These are phyloP conservation scores for Melinaea marsaeus DNA, from an alignment of 2,888 invertebrate species.

Conservation along the genomic window DNA sequence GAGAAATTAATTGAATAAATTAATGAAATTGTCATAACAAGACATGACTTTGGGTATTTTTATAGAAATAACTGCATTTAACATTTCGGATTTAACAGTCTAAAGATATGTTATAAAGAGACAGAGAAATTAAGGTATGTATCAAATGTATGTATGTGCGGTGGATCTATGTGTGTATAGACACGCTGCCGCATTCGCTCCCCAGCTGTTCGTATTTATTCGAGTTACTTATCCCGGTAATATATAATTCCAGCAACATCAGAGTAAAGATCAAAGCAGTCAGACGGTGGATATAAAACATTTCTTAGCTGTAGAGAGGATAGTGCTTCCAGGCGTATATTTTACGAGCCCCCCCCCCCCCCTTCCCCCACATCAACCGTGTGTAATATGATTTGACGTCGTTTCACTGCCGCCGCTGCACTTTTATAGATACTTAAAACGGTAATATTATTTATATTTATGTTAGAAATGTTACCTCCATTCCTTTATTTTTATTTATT, in stretches of 20 bases:
- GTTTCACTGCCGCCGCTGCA: constrained; percentile 10
- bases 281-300: constrained; percentile 9
- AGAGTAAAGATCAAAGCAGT: constrained; percentile 1
- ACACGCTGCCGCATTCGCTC: too few species aligned
- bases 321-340: not conserved
- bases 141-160: too few species aligned
- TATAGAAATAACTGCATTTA: too few species aligned
- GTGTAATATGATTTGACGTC: constrained; percentile 20
- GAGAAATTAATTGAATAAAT: too few species aligned
- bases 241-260: not conserved
- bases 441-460: not conserved
- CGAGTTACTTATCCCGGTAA: not conserved
- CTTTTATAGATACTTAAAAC: constrained; percentile 11
- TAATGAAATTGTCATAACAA: too few species aligned
- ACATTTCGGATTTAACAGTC: too few species aligned
- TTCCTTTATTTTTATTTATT: not conserved
- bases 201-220: not conserved
- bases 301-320: not conserved
- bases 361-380: constrained; percentile 14
- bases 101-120: too few species aligned
- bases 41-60: too few species aligned
- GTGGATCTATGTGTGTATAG: too few species aligned
- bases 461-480: not conserved
- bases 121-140: too few species aligned
- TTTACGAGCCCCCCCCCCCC: constrained; percentile 20